phyloP scores from a whole-genome alignment of 2,888 invertebrate species.

The Stegana nigrithorax region DNA sequence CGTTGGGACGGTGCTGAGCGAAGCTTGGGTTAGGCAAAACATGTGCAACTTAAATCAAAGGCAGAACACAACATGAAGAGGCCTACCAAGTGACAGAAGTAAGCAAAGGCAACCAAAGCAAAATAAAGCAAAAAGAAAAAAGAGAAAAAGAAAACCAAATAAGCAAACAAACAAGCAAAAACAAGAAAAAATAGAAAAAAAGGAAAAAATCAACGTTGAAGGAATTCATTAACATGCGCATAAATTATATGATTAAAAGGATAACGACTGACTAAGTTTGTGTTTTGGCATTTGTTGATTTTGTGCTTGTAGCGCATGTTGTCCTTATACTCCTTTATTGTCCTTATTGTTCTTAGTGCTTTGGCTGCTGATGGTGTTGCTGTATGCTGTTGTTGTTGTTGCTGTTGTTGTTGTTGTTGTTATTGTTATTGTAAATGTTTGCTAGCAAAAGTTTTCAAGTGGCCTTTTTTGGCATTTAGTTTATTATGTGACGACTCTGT shows the following conservation, averaged over 20 bases:
- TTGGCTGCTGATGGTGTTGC: neutral
- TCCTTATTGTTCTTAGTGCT: neutral
- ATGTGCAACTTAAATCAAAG: too few species aligned
- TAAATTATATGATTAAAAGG: conserved; percentile 38
- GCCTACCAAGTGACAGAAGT: too few species aligned
- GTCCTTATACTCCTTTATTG: neutral
- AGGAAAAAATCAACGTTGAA: too few species aligned
- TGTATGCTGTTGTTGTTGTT: neutral
- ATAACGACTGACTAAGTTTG: conserved; percentile 1
- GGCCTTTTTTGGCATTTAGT: neutral
- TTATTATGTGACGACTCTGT: neutral
- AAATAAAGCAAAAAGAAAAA: neutral
- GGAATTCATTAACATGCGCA: conserved; percentile 31
- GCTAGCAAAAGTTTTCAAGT: conserved; percentile 32
- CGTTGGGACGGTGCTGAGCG: too few species aligned
- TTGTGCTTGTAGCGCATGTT: neutral
- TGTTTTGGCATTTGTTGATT: conserved; percentile 10
- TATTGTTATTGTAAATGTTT: conserved; percentile 20
- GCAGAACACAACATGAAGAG: too few species aligned
- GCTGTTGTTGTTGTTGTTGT: conserved; percentile 20
- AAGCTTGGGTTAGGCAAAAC: too few species aligned
- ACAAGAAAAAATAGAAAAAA: conserved; percentile 3
- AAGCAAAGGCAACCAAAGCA: too few species aligned
- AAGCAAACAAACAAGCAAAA: neutral
- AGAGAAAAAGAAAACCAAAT: neutral